Conservation (phyloP, 2,113 vertebrate species). For the Lichenostomus cassidix region DNA sequence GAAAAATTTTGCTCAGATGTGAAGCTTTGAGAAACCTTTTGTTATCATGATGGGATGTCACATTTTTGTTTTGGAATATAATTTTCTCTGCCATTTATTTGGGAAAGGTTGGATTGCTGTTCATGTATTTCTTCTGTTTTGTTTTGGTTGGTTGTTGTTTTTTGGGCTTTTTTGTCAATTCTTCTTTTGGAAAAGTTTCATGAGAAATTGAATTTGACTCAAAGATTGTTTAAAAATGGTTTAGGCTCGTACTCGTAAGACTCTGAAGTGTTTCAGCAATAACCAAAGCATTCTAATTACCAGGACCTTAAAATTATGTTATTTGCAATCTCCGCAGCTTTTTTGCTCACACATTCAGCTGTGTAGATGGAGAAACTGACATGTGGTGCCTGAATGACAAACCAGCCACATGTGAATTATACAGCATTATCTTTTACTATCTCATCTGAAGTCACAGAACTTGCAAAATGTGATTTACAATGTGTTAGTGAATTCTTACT, state of each 20-base stretch:
- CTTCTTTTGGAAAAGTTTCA: neutral
- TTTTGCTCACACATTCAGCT: neutral
- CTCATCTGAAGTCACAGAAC: slow-evolving; percentile 42
- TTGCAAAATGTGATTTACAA: slow-evolving; percentile 59
- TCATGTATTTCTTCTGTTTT: neutral
- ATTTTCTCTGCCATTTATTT: neutral
- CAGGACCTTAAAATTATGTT: neutral
- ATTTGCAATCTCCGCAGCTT: neutral
- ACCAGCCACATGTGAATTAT: slow-evolving; percentile 44
- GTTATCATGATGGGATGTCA: neutral
- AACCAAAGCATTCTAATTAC: neutral
- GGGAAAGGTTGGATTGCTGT: neutral
- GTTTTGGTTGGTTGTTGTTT: neutral
- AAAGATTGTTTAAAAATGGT: neutral
- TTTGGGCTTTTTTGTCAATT: neutral
- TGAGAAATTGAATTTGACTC: neutral
- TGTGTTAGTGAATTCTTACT: slow-evolving; percentile 46
- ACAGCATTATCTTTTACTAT: slow-evolving; percentile 54
- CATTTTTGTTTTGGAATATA: neutral
- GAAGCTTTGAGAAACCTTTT: neutral
- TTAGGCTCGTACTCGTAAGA: neutral
- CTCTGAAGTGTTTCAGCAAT: neutral
- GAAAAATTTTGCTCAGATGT: neutral
- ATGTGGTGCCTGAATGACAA: slow-evolving; percentile 50
- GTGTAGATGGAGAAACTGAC: neutral